Percentiles rank a stretch among this genome's conserved stretches.
phyloP scores from a whole-genome alignment of 2,797 vertebrate species.

The Anomalospiza imberbis region DNA sequence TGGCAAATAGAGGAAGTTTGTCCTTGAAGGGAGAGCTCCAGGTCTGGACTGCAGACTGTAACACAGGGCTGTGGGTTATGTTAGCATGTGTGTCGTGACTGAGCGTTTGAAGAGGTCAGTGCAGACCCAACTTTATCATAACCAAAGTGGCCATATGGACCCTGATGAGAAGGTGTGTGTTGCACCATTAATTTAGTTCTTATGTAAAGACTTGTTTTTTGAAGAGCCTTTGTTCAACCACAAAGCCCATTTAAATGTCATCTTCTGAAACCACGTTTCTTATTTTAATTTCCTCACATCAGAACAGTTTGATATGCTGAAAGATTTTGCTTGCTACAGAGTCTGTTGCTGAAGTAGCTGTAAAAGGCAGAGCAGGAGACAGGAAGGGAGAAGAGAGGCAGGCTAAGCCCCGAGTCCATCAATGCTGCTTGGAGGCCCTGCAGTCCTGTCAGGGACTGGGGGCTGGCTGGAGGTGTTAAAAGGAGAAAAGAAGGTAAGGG shows the following conservation, averaged over 20 bases:
- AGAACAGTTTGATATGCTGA: neutral
- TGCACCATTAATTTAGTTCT: neutral
- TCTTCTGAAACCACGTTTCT: neutral
- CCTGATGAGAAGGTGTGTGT: neutral
- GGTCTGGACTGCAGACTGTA: neutral
- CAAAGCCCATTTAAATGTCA: neutral
- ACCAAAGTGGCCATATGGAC: neutral
- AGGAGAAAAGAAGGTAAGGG: neutral
- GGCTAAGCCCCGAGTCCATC: neutral
- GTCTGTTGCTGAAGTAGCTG: neutral
- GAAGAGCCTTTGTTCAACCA: neutral
- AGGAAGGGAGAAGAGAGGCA: neutral
- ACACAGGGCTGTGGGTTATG: accelerated
- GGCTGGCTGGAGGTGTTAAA: neutral
- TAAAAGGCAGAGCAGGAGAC: neutral
- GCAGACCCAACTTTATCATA: neutral
- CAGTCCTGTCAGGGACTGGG: neutral
- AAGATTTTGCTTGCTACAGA: neutral
- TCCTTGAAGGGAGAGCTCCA: neutral
- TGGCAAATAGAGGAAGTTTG: neutral
- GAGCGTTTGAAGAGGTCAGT: accelerated
- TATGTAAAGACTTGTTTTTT: neutral
- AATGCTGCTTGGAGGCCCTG: neutral
- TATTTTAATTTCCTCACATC: neutral
- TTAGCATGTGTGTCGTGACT: accelerated